Evolutionary conservation across 2,888 invertebrate genomes (phyloP).

Genomic region (Piscicola geometra): DNA sequence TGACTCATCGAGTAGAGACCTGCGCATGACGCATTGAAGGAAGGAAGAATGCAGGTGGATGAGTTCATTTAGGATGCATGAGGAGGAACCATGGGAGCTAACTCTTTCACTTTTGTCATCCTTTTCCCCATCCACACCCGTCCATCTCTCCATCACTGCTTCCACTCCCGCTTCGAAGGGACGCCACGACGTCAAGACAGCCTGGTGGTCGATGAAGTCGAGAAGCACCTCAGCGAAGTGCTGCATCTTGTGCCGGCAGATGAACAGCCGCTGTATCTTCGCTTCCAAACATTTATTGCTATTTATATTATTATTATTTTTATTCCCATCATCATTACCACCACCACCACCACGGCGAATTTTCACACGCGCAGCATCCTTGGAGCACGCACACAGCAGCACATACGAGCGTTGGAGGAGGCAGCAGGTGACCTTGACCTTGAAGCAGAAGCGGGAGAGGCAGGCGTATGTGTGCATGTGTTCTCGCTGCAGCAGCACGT

Average conservation of each 20-base stretch:
- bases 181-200: background rate
- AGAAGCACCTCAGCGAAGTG: background rate
- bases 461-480: background rate
- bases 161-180: background rate
- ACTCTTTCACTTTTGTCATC: too few species aligned
- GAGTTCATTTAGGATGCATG: background rate
- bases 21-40: background rate
- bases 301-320: too few species aligned
- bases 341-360: too few species aligned
- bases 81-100: too few species aligned
- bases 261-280: background rate
- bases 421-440: background rate
- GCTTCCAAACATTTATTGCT: too few species aligned
- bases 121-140: background rate
- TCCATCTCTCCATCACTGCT: background rate
- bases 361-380: background rate
- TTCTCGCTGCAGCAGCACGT: background rate
- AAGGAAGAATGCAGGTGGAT: background rate
- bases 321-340: too few species aligned
- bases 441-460: background rate
- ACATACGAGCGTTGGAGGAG: background rate
- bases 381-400: background rate
- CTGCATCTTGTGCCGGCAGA: slow-evolving; percentile 8
- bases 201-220: background rate
- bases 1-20: background rate